Evolutionary conservation across 2,113 vertebrate species (phyloP).

Genomic region (Otis tarda): DNA sequence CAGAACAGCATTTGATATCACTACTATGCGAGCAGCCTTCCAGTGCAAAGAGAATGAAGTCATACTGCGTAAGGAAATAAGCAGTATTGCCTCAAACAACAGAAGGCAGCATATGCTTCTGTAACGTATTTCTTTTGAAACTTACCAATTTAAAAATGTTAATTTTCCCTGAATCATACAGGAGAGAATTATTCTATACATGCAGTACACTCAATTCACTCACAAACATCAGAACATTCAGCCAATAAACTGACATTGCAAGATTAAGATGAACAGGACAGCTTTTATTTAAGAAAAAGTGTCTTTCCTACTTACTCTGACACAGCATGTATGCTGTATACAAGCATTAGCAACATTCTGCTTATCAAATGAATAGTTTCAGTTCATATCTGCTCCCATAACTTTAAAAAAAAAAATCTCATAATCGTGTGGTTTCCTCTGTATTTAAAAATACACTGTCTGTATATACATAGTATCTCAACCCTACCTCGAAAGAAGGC

Average conservation of each 20-base stretch:
- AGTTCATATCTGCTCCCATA: neutral
- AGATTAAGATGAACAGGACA: neutral
- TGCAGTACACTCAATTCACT: neutral
- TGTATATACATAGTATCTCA: neutral
- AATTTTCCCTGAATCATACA: neutral
- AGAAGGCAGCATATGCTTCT: neutral
- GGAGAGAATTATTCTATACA: neutral
- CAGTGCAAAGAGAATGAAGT: neutral
- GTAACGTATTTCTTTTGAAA: neutral
- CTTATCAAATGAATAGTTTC: neutral
- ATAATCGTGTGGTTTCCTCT: neutral
- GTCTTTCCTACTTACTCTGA: neutral
- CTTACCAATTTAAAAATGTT: neutral
- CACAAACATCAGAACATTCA: neutral
- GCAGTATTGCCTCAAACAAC: neutral
- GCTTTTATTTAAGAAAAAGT: neutral
- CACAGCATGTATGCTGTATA: neutral
- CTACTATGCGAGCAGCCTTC: neutral
- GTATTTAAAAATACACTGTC: neutral
- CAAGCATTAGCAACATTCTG: neutral
- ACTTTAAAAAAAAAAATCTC: neutral
- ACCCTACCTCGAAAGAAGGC: neutral
- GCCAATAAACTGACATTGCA: neutral
- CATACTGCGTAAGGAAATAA: neutral
- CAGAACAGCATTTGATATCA: neutral